phyloP scores from a whole-genome alignment of 2,888 invertebrate genomes.

The Sarcophaga rosellei region DNA sequence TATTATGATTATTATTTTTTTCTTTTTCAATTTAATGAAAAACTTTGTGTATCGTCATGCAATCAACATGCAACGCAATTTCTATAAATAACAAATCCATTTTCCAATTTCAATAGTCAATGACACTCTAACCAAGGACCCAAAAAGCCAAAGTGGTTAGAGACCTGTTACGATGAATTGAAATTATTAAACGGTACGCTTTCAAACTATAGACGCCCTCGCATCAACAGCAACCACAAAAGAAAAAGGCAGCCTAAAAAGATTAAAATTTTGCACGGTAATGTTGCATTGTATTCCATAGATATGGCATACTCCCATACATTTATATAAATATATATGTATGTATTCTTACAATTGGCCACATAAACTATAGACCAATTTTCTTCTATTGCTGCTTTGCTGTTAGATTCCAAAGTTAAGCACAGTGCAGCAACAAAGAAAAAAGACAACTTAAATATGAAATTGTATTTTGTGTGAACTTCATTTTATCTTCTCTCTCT shows the following conservation, averaged over 20 bases:
- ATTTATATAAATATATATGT: no score
- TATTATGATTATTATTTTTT: no score
- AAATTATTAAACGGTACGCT: constrained; percentile 63
- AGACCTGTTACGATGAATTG: constrained; percentile 59
- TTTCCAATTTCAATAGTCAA: constrained; percentile 67
- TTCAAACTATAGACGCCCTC: constrained; percentile 61
- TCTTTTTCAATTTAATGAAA: constrained; percentile 31
- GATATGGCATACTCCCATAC: neutral
- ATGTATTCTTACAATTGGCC: constrained; percentile 15
- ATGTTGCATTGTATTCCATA: constrained; percentile 15
- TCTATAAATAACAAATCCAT: constrained; percentile 69
- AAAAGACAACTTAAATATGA: constrained; percentile 30
- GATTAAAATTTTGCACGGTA: constrained; percentile 56
- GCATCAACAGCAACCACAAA: constrained; percentile 34
- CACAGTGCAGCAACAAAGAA: neutral
- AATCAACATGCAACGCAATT: constrained; percentile 66
- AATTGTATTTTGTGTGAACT: neutral
- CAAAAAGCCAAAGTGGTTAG: constrained; percentile 47
- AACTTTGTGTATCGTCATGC: constrained; percentile 36
- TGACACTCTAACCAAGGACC: constrained; percentile 55
- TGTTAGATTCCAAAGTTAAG: constrained; percentile 41
- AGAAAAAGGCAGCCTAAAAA: constrained; percentile 45
- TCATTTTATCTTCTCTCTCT: constrained; percentile 33
- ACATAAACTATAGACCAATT: constrained; percentile 62
- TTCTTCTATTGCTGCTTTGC: constrained; percentile 49